Conservation (phyloP, 2,113 vertebrate species). For the Haemorhous mexicanus region DNA sequence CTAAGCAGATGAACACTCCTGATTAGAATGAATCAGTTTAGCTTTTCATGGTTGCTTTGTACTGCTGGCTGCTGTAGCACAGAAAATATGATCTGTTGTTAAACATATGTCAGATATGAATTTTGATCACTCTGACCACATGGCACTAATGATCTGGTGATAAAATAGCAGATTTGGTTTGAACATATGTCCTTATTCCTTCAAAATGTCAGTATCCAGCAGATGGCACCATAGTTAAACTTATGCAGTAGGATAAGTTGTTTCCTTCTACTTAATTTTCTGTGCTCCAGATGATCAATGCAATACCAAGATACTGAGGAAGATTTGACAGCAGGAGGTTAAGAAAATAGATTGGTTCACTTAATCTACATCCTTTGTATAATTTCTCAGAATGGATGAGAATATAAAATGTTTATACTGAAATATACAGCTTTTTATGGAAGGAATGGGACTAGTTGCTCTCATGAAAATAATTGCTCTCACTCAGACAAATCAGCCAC, state of each 20-base stretch:
- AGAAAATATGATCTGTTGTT: background rate
- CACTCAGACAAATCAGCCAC: background rate
- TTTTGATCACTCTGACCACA: background rate
- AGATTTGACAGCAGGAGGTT: background rate
- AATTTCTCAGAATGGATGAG: background rate
- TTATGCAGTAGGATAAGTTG: background rate
- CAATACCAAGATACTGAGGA: background rate
- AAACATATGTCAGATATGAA: background rate
- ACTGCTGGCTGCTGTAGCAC: background rate
- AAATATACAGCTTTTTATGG: background rate
- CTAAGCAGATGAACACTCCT: background rate
- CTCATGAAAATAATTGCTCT: background rate
- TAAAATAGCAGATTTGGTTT: background rate
- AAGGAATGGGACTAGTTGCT: background rate
- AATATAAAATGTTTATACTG: background rate
- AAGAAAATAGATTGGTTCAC: background rate
- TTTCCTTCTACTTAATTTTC: background rate
- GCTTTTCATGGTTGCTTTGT: background rate
- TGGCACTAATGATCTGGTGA: background rate
- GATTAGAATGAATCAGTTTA: background rate
- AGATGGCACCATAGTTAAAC: slow-evolving; percentile 51
- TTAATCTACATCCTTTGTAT: background rate
- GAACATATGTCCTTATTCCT: background rate
- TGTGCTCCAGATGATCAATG: background rate
- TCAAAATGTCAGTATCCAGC: slow-evolving; percentile 1